phyloP scores from a whole-genome alignment of 2,888 invertebrate species.

The Drosophila recens region DNA sequence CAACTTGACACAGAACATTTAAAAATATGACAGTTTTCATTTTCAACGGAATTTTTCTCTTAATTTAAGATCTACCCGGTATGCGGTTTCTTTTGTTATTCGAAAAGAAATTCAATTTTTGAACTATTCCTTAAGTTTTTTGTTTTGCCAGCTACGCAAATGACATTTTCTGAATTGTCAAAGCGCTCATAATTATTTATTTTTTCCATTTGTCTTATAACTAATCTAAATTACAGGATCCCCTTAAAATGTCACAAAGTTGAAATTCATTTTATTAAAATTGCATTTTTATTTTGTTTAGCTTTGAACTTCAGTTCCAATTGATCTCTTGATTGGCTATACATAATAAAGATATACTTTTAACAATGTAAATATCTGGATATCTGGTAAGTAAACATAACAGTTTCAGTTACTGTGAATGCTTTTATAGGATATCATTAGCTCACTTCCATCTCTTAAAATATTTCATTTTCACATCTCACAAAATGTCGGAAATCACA shows the following conservation, averaged over 20 bases:
- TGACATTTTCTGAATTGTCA: background rate
- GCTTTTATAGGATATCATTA: background rate
- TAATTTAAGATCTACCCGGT: conserved; percentile 22
- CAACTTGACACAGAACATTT: conserved; percentile 77
- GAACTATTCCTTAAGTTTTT: background rate
- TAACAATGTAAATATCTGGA: no score
- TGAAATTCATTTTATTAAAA: no score
- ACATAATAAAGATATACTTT: no score
- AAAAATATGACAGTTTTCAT: conserved; percentile 77
- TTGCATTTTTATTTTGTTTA: no score
- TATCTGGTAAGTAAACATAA: no score
- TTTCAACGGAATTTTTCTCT: conserved; percentile 65
- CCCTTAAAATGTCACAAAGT: no score
- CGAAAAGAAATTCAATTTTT: background rate
- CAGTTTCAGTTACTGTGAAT: no score
- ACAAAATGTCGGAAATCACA: conserved; percentile 18
- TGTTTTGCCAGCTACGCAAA: background rate
- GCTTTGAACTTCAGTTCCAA: no score
- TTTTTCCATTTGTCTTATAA: background rate
- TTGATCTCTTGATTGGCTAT: no score
- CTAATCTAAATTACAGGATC: no score
- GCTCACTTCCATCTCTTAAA: background rate
- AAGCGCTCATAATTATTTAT: background rate
- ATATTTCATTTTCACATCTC: background rate
- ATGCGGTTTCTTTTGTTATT: conserved; percentile 21